phyloP scores from a whole-genome alignment of 2,113 vertebrate species.

The Fulmarus glacialis region DNA sequence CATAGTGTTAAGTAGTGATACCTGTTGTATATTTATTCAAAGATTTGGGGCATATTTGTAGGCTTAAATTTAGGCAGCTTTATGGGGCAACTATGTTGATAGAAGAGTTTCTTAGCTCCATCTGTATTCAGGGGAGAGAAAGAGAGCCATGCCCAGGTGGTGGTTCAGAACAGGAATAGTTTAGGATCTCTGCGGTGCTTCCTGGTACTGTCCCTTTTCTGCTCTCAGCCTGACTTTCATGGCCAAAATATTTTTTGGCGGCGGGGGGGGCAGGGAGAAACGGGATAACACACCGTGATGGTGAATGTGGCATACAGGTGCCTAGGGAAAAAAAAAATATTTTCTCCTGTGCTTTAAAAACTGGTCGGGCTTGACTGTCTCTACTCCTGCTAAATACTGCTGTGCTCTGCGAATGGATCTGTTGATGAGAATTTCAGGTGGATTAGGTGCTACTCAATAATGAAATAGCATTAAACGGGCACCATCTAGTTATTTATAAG shows the following conservation, averaged over 20 bases:
- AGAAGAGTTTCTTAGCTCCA: background rate
- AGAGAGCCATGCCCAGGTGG: background rate
- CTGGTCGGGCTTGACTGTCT: background rate
- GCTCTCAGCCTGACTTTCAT: background rate
- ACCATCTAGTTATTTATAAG: background rate
- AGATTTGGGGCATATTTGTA: background rate
- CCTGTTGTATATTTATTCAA: background rate
- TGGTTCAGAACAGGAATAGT: background rate
- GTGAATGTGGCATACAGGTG: background rate
- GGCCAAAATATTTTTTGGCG: background rate
- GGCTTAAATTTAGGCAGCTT: background rate
- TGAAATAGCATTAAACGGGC: background rate
- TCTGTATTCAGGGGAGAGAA: background rate
- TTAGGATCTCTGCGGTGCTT: background rate
- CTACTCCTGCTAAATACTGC: background rate
- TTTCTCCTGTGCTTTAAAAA: background rate
- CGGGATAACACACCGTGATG: background rate
- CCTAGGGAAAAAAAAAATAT: background rate
- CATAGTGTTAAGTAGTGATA: accelerated
- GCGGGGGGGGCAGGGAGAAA: background rate
- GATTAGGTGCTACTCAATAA: background rate
- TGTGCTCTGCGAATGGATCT: background rate
- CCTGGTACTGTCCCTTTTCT: background rate
- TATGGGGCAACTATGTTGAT: background rate
- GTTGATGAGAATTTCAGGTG: background rate